phyloP scores from a whole-genome alignment of 2,797 vertebrate species.

The Takifugu ocellatus region DNA sequence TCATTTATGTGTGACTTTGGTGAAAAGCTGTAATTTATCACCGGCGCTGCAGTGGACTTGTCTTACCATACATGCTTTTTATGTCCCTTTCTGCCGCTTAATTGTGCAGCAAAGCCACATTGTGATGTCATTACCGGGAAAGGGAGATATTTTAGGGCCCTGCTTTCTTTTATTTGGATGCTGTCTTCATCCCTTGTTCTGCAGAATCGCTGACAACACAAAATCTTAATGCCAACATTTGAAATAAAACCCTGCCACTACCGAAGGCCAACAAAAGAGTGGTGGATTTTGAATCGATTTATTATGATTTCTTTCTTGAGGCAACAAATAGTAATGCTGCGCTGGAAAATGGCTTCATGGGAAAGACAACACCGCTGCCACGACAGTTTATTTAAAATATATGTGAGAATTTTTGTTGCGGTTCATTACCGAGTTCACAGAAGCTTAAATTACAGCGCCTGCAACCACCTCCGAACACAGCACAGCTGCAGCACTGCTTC shows the following conservation, averaged over 20 bases:
- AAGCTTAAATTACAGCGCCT: conserved; percentile 9
- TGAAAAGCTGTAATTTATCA: conserved; percentile 58
- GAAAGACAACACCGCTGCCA: conserved; percentile 22
- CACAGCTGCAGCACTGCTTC: conserved; percentile 17
- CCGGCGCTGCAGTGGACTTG: conserved; percentile 27
- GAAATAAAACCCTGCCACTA: conserved; percentile 55
- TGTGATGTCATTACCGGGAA: conserved; percentile 58
- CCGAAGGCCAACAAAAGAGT: conserved; percentile 60
- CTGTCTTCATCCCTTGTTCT: conserved; percentile 55
- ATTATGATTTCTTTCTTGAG: conserved; percentile 62
- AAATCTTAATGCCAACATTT: conserved; percentile 55
- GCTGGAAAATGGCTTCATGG: conserved; percentile 43
- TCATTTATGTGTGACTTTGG: conserved; percentile 48
- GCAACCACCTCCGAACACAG: conserved; percentile 11
- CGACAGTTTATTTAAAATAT: background rate
- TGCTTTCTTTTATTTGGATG: conserved; percentile 62
- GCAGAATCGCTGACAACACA: conserved; percentile 60
- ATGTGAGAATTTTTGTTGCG: background rate
- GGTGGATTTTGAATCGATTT: conserved; percentile 56
- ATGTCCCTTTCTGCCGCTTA: conserved; percentile 14
- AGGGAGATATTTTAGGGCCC: conserved; percentile 57
- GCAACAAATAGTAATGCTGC: conserved; percentile 50
- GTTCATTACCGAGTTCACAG: conserved; percentile 1
- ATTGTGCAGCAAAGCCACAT: conserved; percentile 31
- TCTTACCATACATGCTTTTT: conserved; percentile 22